Evolutionary conservation across 2,888 invertebrate genomes (phyloP), one percentile per base, ranked within the genome.

Genomic region (Drosophila macrospina): DNA sequence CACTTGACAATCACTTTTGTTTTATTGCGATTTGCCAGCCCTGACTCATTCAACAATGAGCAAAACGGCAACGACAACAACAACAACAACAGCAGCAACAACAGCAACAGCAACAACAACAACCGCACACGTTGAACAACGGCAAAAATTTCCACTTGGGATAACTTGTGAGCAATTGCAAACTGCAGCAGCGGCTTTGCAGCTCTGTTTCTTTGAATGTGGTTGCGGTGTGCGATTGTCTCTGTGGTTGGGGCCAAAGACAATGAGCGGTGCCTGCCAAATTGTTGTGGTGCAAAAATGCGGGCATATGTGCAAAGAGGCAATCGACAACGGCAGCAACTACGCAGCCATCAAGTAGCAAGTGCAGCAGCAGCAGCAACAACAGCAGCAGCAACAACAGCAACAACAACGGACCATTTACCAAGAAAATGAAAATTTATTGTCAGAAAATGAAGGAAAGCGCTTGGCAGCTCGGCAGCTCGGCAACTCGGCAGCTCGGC

Each of bases 151-250:
- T 90, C 85, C 90, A 90, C 90, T 83, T 90, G 91, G 90, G 90
- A 90, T 87, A 89, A 87, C 89, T 90, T 90, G 89, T 85, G 89
- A 89, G 89, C 83, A 90, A 89, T 88, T 88, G 78, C 82, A 86
- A 80, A 69, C 63, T 88, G 89, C 85, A 80, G 73, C 50, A 50
- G 59, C 28, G 50, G 41, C 72, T 37, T 20, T 20, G 20, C 10
- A 37, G 41, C 69, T 26, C 4, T 16, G 28, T 39, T 37, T 15
- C 51, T 37, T 24, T 37, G 11, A n/a, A 7, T 54, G 41, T 13
- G 47, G 47, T 39, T 41, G 32, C 41, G 56, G 13, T 11, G 5
- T 39, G 44, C 30, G 47, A 26, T 20, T 74, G 68, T 48, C 48
- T 37, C 50, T 55, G 74, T 47, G 64, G 65, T 6, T 28, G 15